Base-by-base conservation (phyloP, 2,797 vertebrate species). In the Enteromius thamalakanensis region DNA sequence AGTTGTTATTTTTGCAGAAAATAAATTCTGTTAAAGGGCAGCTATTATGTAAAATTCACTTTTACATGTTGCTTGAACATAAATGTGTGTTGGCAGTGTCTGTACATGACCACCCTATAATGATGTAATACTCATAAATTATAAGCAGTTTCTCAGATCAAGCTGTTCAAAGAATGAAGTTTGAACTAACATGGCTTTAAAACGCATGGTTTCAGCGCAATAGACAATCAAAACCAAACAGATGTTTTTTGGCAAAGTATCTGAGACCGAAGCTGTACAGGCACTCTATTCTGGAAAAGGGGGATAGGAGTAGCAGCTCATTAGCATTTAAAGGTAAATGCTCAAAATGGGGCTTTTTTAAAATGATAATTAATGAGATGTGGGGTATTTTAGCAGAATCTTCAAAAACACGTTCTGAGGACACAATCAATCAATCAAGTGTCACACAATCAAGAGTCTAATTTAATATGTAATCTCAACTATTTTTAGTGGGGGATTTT, bases 1-100 rank as follows among this genome's bases (percentile, higher is more conserved):
- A 77, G 26, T 26, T 64, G 37, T 77, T 10, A 40, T 58, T 76
- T 60, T 76, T 42, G 7, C 74, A 29, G 37, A 21, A 45, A 62
- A 45, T 11, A 29, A 6, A 62, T 62, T 26, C 4, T 26, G 14
- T 45, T 45, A 58, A 58, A 58, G 9, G 9, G n/a, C 21, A 58
- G 10, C n/a, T 58, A 23, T 23, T 58, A 58, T 23, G n/a, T 10
- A 12, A 58, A 58, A 58, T 58, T 23, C n/a, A 23, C n/a, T 58
- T 55, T n/a, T n/a, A n/a, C 9, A 55, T 55, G 53, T n/a, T 55
- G 53, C 9, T 11, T 55, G 53, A 55, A n/a, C 53, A 55, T 55
- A n/a, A n/a, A 58, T 23, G 9, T n/a, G 3, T 55, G 21, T 11
- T 55, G 51, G 53, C 21, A 55, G 21, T 55, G 21, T n/a, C 7